Evolutionary conservation across 2,113 vertebrate species (phyloP).

Genomic region (Chaetodon trifascialis): DNA sequence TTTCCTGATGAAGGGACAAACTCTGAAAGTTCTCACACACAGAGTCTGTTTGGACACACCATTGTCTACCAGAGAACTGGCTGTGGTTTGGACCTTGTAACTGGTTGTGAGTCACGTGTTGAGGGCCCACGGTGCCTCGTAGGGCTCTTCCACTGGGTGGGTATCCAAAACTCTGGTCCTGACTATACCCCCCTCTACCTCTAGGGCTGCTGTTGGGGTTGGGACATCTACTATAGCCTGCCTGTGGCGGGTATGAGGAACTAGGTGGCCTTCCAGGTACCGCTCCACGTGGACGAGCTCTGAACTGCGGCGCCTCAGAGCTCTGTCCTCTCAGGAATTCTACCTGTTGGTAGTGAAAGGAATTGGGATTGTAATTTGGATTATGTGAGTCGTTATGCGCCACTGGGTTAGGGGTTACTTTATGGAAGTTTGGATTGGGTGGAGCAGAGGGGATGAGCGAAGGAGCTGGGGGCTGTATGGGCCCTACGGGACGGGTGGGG

Average conservation of each 20-base stretch:
- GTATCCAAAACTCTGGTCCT: conserved; percentile 28
- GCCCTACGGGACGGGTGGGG: conserved; percentile 32
- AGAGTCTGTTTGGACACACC: conserved; percentile 31
- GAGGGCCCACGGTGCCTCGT: conserved; percentile 21
- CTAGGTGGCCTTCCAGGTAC: background rate
- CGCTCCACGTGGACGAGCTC: conserved; percentile 13
- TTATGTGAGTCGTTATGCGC: conserved; percentile 28
- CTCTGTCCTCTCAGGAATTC: conserved; percentile 82
- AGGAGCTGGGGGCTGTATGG: background rate
- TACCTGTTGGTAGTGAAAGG: conserved; percentile 79
- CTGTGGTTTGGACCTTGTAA: conserved; percentile 41
- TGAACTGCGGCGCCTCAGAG: conserved; percentile 76
- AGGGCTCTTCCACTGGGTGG: conserved; percentile 23
- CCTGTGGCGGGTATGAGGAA: conserved; percentile 42
- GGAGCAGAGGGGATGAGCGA: conserved; percentile 41
- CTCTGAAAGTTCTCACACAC: conserved; percentile 66
- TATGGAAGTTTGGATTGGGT: conserved; percentile 43
- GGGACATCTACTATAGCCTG: conserved; percentile 55
- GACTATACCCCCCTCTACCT: conserved; percentile 48
- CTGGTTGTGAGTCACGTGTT: conserved; percentile 52
- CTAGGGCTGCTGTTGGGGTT: conserved; percentile 37
- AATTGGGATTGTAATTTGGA: conserved; percentile 28
- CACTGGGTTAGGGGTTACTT: background rate
- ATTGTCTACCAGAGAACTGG: conserved; percentile 49
- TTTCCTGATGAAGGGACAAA: conserved; percentile 65